Base-by-base conservation (phyloP, 2,113 vertebrate species). In the Boleophthalmus pectinirostris region DNA sequence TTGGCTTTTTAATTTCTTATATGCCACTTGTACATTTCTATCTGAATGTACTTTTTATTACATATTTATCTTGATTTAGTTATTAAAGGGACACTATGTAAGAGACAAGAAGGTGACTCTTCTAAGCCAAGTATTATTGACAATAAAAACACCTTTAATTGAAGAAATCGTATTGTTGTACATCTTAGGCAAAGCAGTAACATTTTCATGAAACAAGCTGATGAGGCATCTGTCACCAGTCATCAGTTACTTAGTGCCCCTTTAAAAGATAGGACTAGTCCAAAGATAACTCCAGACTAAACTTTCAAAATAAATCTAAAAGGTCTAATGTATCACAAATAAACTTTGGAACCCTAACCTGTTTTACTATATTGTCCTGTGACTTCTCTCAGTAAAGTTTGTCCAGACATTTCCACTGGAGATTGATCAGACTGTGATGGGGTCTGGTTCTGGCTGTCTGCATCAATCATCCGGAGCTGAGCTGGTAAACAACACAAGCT, bases 341-440 rank as follows among this genome's bases (percentile, higher is more conserved):
- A 54, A 54, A 54, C 51, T 10, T 21, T 5, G 20, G 49, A 53
- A 6, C 49, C 18, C 16, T 1, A 15, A 51, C 4, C 18, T 6
- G 3, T 53, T 53, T 53, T 67, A 58, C 21, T 68, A 73, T 29
- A 49, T 56, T 64, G 58, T 16, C 25, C 25, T 69, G 67, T 73
- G 51, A 15, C 68, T 33, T 70, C 53, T 64, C 54, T 49, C 21
- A 24, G 80, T 69, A 21, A 45, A 29, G 83, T 61, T 57, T 69
- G 29, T 33, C 56, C 12, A 58, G 66, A 74, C 45, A 61, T 86
- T 75, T 82, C 77, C 73, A 64, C 33, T 51, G 23, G 4, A 51
- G 72, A 73, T 81, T 78, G 66, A 73, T 88, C 78, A 86, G 54
- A 74, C 63, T 73, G 38, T 63, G 82, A 83, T 84, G 70, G 68